Percentiles rank a stretch among this genome's conserved stretches.
phyloP scores from a whole-genome alignment of 1,140 invertebrate genomes.

The Acromyrmex echinatior region DNA sequence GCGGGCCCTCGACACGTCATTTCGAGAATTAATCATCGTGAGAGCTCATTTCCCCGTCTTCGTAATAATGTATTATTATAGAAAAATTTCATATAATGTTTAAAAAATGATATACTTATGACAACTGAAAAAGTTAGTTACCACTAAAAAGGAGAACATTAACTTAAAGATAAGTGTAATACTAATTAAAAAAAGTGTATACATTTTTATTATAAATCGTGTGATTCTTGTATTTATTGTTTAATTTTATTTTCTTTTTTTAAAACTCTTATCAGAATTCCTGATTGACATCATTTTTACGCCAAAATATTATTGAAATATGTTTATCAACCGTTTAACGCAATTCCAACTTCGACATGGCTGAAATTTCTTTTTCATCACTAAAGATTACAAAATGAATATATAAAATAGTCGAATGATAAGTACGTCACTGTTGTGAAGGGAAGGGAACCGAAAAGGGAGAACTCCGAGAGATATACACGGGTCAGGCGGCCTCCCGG shows the following conservation, averaged over 20 bases:
- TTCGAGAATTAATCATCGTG: slow-evolving; percentile 19
- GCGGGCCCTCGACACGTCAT: neutral
- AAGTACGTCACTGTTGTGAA: slow-evolving; percentile 52
- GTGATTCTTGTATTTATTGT: neutral
- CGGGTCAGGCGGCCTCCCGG: slow-evolving; percentile 57
- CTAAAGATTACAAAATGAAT: neutral
- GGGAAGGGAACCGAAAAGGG: neutral
- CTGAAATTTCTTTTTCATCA: neutral
- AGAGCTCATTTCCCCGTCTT: neutral
- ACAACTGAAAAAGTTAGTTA: no score
- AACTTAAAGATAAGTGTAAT: neutral
- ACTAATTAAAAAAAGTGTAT: neutral
- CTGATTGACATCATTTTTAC: neutral
- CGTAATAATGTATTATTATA: slow-evolving; percentile 33
- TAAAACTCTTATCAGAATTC: neutral
- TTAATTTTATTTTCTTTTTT: neutral
- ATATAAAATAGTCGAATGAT: slow-evolving; percentile 24
- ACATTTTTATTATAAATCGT: neutral
- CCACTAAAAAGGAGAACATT: neutral
- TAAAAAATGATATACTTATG: neutral
- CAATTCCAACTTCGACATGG: neutral
- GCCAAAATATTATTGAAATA: neutral
- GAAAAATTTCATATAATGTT: neutral
- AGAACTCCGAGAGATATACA: slow-evolving; percentile 21
- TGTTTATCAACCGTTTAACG: neutral